Percentiles rank a stretch among this genome's conserved stretches.
These are phyloP conservation scores for Lepeophtheirus salmonis DNA, from an alignment of 1,140 invertebrate species.

Conservation along the genomic window DNA sequence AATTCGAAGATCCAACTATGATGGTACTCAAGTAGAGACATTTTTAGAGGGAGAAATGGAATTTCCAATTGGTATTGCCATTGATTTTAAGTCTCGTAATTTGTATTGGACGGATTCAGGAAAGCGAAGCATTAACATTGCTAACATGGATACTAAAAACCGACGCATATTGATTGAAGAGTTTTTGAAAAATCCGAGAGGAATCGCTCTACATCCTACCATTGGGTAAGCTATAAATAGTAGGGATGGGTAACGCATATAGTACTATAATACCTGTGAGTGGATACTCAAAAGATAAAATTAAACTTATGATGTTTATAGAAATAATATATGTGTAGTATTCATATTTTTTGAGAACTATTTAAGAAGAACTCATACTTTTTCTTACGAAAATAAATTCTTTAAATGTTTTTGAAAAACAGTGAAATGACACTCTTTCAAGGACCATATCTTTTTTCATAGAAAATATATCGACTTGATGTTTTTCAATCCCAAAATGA, in stretches of 20 bases:
- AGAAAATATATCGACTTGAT: no score
- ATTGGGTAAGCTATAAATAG: conserved; percentile 54
- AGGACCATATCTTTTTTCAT: no score
- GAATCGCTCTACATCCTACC: conserved; percentile 77
- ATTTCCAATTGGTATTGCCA: conserved; percentile 74
- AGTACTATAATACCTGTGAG: no score
- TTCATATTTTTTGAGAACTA: no score
- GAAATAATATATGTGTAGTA: conserved; percentile 17
- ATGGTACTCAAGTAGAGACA: conserved; percentile 44
- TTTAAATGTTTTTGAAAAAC: no score
- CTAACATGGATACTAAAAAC: conserved; percentile 55
- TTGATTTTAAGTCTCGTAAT: conserved; percentile 77
- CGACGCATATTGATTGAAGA: conserved; percentile 49
- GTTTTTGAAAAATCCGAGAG: conserved; percentile 69
- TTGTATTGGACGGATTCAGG: conserved; percentile 91
- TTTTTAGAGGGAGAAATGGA: conserved; percentile 43
- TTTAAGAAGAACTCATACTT: no score
- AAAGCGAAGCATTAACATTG: conserved; percentile 70
- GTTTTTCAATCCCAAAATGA: no score
- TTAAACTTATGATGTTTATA: not conserved
- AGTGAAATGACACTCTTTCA: no score
- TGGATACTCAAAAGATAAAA: conserved; percentile 6
- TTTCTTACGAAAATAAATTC: no score
- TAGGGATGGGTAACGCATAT: no score
- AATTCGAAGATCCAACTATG: conserved; percentile 49